These are phyloP conservation scores for Chrysochloris asiatica DNA, from an alignment of 2,113 vertebrate species.

Conservation along the genomic window DNA sequence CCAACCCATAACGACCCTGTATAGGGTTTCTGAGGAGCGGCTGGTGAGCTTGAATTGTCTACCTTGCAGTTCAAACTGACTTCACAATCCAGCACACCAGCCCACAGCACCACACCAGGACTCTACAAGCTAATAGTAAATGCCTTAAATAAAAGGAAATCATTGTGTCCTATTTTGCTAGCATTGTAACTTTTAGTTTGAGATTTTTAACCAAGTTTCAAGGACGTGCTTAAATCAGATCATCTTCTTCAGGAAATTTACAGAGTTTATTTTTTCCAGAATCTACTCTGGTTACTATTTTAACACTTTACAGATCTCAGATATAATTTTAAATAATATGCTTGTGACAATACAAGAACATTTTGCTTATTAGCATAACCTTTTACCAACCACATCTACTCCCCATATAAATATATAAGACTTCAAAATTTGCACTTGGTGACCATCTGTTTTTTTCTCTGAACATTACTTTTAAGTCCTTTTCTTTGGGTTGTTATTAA, in stretches of 20 bases:
- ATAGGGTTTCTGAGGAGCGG: too few relatives aligned
- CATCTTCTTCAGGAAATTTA: constrained; percentile 1
- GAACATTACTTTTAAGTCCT: constrained; percentile 75
- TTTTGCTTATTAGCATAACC: constrained; percentile 82
- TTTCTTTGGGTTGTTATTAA: constrained; percentile 80
- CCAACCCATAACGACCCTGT: too few relatives aligned
- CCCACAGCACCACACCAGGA: too few relatives aligned
- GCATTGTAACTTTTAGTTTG: not conserved
- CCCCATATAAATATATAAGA: constrained; percentile 74
- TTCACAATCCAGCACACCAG: too few relatives aligned
- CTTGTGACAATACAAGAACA: constrained; percentile 78
- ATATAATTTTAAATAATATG: constrained; percentile 76
- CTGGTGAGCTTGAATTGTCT: too few relatives aligned
- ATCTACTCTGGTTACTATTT: constrained; percentile 62
- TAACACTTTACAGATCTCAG: constrained; percentile 68
- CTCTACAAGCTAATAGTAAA: not conserved
- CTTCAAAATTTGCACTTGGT: constrained; percentile 70
- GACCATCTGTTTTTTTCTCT: constrained; percentile 78
- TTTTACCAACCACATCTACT: constrained; percentile 77
- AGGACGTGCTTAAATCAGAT: constrained; percentile 31
- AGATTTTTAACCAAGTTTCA: not conserved
- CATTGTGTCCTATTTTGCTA: not conserved
- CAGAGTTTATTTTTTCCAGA: constrained; percentile 33
- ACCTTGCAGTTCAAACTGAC: too few relatives aligned
- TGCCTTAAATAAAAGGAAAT: not conserved